Evolutionary conservation across 2,113 vertebrate genomes (phyloP), one percentile per base, ranked within the genome.

Genomic region (Pan paniscus): DNA sequence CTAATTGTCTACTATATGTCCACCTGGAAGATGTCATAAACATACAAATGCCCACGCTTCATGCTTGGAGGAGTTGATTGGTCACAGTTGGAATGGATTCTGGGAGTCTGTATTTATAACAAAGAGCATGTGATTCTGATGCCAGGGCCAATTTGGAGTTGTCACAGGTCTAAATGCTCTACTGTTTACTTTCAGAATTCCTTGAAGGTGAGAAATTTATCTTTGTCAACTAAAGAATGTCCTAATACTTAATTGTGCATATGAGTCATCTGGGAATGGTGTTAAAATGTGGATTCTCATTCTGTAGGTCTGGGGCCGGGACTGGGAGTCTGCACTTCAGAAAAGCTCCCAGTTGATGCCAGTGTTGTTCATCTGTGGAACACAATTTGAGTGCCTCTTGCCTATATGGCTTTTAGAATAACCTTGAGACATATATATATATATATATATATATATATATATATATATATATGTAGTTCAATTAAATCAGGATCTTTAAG

Each of bases 271-370:
- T 89, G 52, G 9, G 0, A 18, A 68, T 25, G 55, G 57, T 27
- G 40, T 52, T 85, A 79, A 79, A 43, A 94, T 73, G 89, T n/a
- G 80, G 43, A 22, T 81, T 59, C 48, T 90, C 50, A 70, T 79
- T 93, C 22, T 59, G 25, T 67, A 90, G 16, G 22, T 86, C 23
- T 82, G 23, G 46, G 18, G 22, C 22, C 23, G 23, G 55, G 18
- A 13, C 55, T 73, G 82, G 55, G 93, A 95, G 46, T 89, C 18
- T 95, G 48, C 32, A 73, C 92, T 96, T 96, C 43, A 84, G n/a
- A 76, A 64, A 93, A 68, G 18, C 12, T 91, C n/a, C 14, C 6
- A 59, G 17, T 55, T 88, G 48, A 46, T 75, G 23, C 10, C 48
- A 20, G 55, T 55, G 57, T 70, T 95, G 38, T 38, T 95, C 40